Conservation (phyloP, 1,140 invertebrate genomes). For the Philopotamus ludificatus region DNA sequence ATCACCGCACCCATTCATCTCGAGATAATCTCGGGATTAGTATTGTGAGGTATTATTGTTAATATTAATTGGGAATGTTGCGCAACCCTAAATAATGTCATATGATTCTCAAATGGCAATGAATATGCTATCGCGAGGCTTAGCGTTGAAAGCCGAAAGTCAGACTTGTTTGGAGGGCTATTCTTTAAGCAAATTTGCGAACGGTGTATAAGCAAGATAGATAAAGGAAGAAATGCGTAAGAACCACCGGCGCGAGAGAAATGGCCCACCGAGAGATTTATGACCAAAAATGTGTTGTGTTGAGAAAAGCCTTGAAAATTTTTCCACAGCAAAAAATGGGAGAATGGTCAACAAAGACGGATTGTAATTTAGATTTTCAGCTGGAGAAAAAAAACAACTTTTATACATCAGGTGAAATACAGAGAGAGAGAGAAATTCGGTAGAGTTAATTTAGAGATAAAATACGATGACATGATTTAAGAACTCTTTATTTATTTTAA, state of each 20-base stretch:
- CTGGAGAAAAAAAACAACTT: too few species aligned
- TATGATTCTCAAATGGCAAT: too few species aligned
- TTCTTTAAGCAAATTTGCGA: background rate
- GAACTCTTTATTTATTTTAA: too few species aligned
- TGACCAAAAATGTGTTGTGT: background rate
- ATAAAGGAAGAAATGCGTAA: background rate
- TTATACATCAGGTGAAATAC: too few species aligned
- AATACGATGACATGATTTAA: too few species aligned
- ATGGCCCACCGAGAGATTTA: background rate
- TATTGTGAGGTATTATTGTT: too few species aligned
- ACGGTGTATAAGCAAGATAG: background rate
- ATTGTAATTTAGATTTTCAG: background rate
- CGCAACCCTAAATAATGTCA: too few species aligned
- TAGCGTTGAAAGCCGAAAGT: background rate
- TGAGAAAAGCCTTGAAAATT: background rate
- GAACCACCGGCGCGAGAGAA: background rate
- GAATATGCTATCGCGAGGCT: background rate
- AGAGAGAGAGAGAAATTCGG: too few species aligned
- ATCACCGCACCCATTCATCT: background rate
- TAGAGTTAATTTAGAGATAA: too few species aligned
- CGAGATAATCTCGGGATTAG: too few species aligned
- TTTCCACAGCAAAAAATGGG: background rate
- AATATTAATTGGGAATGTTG: too few species aligned
- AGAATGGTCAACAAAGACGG: background rate
- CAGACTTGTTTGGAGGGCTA: background rate